These are phyloP conservation scores for Falco berigora DNA, from an alignment of 2,797 vertebrate species.

Conservation along the genomic window DNA sequence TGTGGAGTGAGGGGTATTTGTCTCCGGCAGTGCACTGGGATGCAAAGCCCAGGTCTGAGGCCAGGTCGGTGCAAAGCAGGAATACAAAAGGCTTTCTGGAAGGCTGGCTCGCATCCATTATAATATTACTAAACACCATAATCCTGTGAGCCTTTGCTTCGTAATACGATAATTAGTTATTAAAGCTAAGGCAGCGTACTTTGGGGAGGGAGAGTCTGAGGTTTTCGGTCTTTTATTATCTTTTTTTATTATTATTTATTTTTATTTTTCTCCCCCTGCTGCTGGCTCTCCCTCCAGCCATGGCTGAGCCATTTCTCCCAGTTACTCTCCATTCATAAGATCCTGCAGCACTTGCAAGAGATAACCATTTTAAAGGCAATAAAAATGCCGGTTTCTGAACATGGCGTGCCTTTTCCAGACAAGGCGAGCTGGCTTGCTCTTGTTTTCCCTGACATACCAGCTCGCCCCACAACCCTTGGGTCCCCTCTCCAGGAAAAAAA, in stretches of 20 bases:
- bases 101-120: background rate
- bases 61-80: background rate
- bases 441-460: background rate
- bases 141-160: background rate
- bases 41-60: background rate
- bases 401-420: background rate
- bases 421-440: background rate
- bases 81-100: background rate
- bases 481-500: background rate
- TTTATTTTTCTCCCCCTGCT: too few relatives aligned
- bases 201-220: background rate
- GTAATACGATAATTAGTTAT: constrained; percentile 34
- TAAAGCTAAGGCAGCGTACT: background rate
- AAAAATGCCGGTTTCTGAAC: background rate
- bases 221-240: background rate
- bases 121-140: constrained; percentile 16
- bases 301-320: background rate
- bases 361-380: background rate
- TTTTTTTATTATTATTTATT: background rate
- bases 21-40: background rate
- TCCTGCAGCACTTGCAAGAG: background rate
- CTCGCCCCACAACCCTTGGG: background rate
- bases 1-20: background rate
- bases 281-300: background rate
- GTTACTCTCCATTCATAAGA: background rate